Evolutionary conservation across 2,113 vertebrate species (phyloP).

Genomic region (Alethe diademata): DNA sequence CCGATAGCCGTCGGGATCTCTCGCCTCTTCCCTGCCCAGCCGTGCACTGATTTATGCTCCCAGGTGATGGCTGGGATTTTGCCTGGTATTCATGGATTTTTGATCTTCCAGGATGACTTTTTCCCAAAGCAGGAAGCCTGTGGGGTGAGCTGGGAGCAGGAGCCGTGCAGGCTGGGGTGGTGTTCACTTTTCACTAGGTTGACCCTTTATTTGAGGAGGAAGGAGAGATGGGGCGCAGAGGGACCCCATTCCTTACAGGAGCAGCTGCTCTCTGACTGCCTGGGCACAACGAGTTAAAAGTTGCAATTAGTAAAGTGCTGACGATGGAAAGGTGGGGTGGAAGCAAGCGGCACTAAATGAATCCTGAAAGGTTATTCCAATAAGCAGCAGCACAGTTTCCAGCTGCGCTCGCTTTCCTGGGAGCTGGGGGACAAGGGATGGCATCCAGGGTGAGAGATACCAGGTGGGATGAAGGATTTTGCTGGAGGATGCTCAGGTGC

Average conservation of each 20-base stretch:
- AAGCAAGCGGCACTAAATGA: slow-evolving; percentile 8
- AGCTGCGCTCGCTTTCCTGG: not conserved
- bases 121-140: not conserved
- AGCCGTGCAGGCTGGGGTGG: fast-evolving
- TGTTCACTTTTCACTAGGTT: not conserved
- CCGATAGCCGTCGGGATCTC: slow-evolving; percentile 5
- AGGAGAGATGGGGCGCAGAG: not conserved
- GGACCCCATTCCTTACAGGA: not conserved
- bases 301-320: slow-evolving; percentile 36
- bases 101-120: not conserved
- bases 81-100: not conserved
- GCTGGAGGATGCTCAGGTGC: not conserved
- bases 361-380: slow-evolving; percentile 62
- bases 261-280: not conserved
- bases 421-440: not conserved
- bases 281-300: not conserved
- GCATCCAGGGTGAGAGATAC: not conserved
- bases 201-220: not conserved
- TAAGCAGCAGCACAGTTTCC: not conserved
- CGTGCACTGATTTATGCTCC: not conserved
- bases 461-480: not conserved
- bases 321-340: not conserved
- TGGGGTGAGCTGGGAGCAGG: not conserved
- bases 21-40: not conserved
- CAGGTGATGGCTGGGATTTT: not conserved